Percentiles rank a stretch among this genome's conserved stretches.
Evolutionary conservation across 2,113 vertebrate genomes (phyloP).

Genomic region (Burhinus bistriatus): DNA sequence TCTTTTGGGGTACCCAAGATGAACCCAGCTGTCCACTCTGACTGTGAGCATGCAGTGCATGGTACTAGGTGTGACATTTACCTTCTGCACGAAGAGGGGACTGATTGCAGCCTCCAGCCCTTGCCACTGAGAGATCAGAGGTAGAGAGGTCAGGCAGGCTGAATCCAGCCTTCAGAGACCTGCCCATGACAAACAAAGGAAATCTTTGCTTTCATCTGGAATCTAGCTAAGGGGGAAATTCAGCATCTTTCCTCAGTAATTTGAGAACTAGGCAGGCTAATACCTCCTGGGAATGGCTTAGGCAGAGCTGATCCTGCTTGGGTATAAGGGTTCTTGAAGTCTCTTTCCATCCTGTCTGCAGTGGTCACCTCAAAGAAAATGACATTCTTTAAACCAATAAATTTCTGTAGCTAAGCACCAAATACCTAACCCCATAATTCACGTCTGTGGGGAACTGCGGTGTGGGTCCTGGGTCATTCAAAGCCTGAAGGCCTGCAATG

Average conservation of each 20-base stretch:
- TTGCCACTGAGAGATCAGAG: not conserved
- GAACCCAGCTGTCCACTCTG: not conserved
- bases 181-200: not conserved
- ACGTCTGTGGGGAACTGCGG: not conserved
- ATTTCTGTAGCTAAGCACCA: not conserved
- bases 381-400: not conserved
- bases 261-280: not conserved
- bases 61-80: not conserved
- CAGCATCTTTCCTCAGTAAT: not conserved
- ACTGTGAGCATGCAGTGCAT: accelerated
- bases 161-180: not conserved
- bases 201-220: not conserved
- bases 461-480: not conserved
- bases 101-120: not conserved
- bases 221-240: not conserved
- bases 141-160: not conserved
- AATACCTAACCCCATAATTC: not conserved
- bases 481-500: not conserved
- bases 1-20: not conserved
- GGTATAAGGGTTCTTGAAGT: not conserved
- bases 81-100: not conserved
- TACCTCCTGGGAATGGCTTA: not conserved
- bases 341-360: not conserved
- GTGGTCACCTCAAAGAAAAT: not conserved
- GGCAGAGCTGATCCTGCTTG: not conserved